Percentiles rank a stretch among this genome's conserved stretches.
Conservation (phyloP, 2,797 vertebrate species). For the Poecilia wingei region DNA sequence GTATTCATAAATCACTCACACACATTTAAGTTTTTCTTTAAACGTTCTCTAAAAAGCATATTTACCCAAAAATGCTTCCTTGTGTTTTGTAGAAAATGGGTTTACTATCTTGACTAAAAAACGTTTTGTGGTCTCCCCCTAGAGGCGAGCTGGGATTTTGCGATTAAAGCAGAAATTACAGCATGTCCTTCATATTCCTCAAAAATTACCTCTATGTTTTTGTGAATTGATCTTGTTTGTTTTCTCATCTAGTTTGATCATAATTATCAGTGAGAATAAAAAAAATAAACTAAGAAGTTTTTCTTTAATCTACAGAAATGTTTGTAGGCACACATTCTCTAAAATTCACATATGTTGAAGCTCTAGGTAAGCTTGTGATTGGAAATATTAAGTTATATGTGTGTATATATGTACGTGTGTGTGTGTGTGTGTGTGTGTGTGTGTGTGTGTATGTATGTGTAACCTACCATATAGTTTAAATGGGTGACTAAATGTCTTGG, state of each 20-base stretch:
- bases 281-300: not conserved
- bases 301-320: not conserved
- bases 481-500: no score
- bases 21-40: no score
- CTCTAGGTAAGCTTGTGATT: not conserved
- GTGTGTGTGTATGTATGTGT: no score
- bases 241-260: not conserved
- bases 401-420: no score
- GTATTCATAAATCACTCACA: no score
- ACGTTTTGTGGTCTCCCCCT: not conserved
- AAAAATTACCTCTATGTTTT: not conserved
- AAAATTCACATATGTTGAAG: no score
- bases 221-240: not conserved
- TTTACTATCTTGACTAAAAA: no score
- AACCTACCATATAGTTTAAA: no score
- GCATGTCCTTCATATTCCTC: not conserved
- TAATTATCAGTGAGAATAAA: not conserved
- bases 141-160: not conserved
- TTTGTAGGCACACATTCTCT: not conserved
- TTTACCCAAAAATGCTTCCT: no score
- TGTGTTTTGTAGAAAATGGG: no score
- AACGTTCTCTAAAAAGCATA: no score
- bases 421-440: fast-evolving
- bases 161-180: not conserved
- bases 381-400: not conserved